Base-by-base conservation (phyloP, 2,113 vertebrate genomes). In the Lophius piscatorius region DNA sequence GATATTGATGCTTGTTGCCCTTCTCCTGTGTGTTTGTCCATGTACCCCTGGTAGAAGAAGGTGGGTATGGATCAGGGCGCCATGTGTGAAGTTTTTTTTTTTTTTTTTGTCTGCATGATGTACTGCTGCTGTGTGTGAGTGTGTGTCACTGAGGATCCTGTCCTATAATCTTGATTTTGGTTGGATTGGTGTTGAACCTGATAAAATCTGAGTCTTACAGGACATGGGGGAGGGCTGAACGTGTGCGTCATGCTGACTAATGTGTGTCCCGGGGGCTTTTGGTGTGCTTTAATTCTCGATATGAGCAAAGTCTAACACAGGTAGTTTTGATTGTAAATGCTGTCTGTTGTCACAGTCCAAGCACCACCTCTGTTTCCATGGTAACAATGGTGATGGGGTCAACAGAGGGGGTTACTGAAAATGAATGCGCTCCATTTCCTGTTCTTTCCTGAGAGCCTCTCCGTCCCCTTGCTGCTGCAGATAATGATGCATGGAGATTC, bases 41-140 rank as follows among this genome's bases (percentile, higher is more conserved):
- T 83, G 69, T 85, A 63, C 61, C 66, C 68, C 51, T 83, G n/a
- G 78, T 90, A 91, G 90, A 91, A 91, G 71, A 91, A 91, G 90
- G 90, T 91, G 81, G 87, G 90, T 91, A 89, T 82, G 68, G 63
- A 80, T 50, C 65, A 3, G 74, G 81, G 74, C 63, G 35, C 75
- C 75, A 46, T 6, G 5, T 67, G 48, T 68, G 62, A 46, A 72
- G 4, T 28, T 4, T 31, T 31, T 8, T 28, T 28, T 8, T 31
- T 31, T 8, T 31, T 85, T 67, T 60, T 41, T 76, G 74, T 52
- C 82, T 83, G 82, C 82, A 81, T 82, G 80, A 72, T 47, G 55
- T 80, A 47, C 67, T 38, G 44, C 40, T 74, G 57, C 12, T 13
- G 20, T 56, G 50, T 50, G 57, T 47, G 36, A 54, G 33, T 63